Evolutionary conservation across 2,888 invertebrate genomes (phyloP).

Genomic region (Creontiades dilutus): DNA sequence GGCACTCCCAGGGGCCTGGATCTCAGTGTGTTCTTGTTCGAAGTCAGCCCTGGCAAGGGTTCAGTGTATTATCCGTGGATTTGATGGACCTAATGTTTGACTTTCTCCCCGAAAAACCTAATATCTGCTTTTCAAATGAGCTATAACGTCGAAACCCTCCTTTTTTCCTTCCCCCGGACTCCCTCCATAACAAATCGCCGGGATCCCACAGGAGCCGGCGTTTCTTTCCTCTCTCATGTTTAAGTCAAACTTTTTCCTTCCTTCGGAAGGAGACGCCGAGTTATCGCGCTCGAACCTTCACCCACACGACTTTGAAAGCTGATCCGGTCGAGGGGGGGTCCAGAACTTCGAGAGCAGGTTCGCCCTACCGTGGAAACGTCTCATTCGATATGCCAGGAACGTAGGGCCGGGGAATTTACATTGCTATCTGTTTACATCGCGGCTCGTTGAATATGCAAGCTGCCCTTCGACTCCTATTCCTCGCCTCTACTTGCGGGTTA

Average conservation of each 20-base stretch:
- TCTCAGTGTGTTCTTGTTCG: too few relatives aligned
- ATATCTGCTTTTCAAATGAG: constrained; percentile 39
- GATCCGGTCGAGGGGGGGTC: constrained; percentile 1
- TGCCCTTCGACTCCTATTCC: constrained; percentile 14
- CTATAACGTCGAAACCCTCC: neutral
- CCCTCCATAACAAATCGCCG: constrained; percentile 1
- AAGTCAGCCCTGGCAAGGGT: too few relatives aligned
- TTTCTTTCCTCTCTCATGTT: constrained; percentile 13
- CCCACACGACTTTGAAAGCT: constrained; percentile 22
- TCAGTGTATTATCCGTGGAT: neutral
- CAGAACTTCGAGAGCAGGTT: neutral
- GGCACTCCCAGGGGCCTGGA: too few relatives aligned
- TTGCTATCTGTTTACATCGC: constrained; percentile 67
- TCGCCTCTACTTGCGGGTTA: constrained; percentile 14
- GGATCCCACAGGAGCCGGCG: neutral
- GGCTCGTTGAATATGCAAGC: constrained; percentile 67
- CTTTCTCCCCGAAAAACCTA: neutral
- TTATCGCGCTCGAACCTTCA: constrained; percentile 9
- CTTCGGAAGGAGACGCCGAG: neutral
- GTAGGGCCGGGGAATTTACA: constrained; percentile 62
- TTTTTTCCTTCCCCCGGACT: neutral
- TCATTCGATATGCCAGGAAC: constrained; percentile 62
- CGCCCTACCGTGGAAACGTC: constrained; percentile 27
- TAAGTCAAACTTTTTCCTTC: constrained; percentile 13
- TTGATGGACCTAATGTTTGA: neutral